Percentiles rank a stretch among this genome's conserved stretches.
phyloP scores from a whole-genome alignment of 2,888 invertebrate genomes.

The Eristalis intricaria region DNA sequence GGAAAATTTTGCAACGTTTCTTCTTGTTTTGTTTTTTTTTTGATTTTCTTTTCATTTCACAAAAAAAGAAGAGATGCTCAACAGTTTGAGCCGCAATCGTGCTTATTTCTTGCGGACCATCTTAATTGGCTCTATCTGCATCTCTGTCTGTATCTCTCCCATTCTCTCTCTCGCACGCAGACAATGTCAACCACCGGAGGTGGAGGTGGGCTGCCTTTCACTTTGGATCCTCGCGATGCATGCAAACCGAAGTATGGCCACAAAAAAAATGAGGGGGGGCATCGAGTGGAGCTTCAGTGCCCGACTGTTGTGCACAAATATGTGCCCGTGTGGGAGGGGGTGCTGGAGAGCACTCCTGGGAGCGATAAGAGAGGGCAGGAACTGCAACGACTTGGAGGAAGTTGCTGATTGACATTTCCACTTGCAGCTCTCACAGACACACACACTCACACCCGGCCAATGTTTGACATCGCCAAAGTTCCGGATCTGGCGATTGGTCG shows the following conservation, averaged over 20 bases:
- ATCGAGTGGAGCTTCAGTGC: not conserved
- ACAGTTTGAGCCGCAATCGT: constrained; percentile 28
- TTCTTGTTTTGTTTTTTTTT: not conserved
- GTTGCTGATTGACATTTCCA: constrained; percentile 69
- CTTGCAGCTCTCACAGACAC: not conserved
- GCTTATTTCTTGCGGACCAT: constrained; percentile 23
- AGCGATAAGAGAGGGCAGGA: constrained; percentile 27
- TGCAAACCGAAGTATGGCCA: constrained; percentile 51
- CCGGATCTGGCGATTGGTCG: constrained; percentile 29
- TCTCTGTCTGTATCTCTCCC: too few species aligned
- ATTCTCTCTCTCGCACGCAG: not conserved
- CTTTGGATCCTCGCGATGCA: constrained; percentile 60
- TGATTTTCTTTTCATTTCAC: too few species aligned
- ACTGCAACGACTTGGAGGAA: constrained; percentile 34
- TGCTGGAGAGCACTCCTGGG: not conserved
- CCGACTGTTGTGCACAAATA: constrained; percentile 31
- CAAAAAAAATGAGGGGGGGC: constrained; percentile 12
- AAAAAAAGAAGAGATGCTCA: constrained; percentile 28
- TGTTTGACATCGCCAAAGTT: constrained; percentile 47
- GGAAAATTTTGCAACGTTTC: constrained; percentile 54
- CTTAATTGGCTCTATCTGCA: constrained; percentile 54
- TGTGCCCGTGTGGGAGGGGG: not conserved
- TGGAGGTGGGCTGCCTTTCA: constrained; percentile 45
- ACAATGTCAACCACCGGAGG: not conserved
- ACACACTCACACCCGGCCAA: too few species aligned